Base-by-base conservation (phyloP, 2,113 vertebrate species). In the Noctilio leporinus region DNA sequence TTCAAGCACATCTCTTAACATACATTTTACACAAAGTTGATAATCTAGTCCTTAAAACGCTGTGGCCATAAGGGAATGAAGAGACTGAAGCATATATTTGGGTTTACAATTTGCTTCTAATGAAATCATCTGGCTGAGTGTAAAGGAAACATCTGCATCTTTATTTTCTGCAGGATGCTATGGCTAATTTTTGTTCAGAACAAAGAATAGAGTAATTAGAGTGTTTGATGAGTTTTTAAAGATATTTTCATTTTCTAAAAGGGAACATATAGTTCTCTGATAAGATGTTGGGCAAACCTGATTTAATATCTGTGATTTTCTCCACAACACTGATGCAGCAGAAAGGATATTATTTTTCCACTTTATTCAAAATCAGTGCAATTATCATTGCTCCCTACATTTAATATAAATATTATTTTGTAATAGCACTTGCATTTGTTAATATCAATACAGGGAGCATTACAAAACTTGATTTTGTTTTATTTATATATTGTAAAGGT, bases 131-230 rank as follows among this genome's bases (percentile, higher is more conserved):
- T 67, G 93, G 49, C 43, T 93, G 38, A 87, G 11, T 93, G 28
- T 89, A 94, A 82, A 92, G 95, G 77, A 69, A 97, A 92, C 82
- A 97, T 93, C 89, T 96, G 86, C 47, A 88, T 76, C 22, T 69
- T 89, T 85, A 47, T 93, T 64, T 83, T 95, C 49, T 40, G 55
- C 12, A 88, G 49, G 81, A 92, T 64, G 75, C 72, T 83, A 47
- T 83, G 62, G 24, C 38, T 89, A 93, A 91, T 96, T 93, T 93
- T 93, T 43, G 35, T 78, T 14, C 57, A 89, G 57, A 96, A 89
- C 73, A 96, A 96, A 96, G 89, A 95, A 92, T 73, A 77, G 67
- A 83, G 43, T 83, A 96, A 96, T 94, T 92, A 91, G 81, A 88
- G 33, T 87, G 72, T 95, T 84, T 91, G 81, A 64, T 82, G 67